Percentiles rank a stretch among this genome's conserved stretches.
These are phyloP conservation scores for Drosophila bunnanda DNA, from an alignment of 2,888 invertebrate species.

Conservation along the genomic window DNA sequence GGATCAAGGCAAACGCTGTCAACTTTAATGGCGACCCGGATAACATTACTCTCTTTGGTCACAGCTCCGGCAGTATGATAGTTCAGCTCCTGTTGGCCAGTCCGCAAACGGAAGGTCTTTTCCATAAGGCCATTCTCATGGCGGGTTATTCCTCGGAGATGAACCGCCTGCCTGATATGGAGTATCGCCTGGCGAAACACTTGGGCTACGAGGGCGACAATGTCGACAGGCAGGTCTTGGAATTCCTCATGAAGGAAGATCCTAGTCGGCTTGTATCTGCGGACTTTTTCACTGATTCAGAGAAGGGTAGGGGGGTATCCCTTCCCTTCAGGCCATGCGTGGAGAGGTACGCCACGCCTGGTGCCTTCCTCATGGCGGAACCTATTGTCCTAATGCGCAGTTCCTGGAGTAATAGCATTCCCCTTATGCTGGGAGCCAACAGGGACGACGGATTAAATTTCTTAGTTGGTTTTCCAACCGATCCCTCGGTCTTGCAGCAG, in stretches of 20 bases:
- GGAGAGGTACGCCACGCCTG: constrained; percentile 70
- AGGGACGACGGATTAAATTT: constrained; percentile 70
- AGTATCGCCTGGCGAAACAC: constrained; percentile 73
- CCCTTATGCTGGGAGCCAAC: constrained; percentile 78
- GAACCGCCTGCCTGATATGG: constrained; percentile 50
- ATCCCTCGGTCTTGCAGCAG: constrained; percentile 15
- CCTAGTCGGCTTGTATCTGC: constrained; percentile 49
- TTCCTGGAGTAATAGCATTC: constrained; percentile 81
- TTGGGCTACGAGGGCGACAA: constrained; percentile 79
- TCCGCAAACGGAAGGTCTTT: constrained; percentile 83
- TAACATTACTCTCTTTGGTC: constrained; percentile 85
- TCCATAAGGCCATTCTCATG: constrained; percentile 81
- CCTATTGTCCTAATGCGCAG: constrained; percentile 70
- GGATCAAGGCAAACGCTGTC: constrained; percentile 85
- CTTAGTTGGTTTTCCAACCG: not conserved
- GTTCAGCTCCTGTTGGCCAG: constrained; percentile 84
- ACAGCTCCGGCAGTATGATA: constrained; percentile 85
- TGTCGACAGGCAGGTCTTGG: constrained; percentile 60
- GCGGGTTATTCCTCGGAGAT: constrained; percentile 59
- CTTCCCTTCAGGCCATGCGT: constrained; percentile 70
- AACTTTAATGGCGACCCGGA: constrained; percentile 85
- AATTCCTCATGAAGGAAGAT: constrained; percentile 59
- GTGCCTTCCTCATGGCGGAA: constrained; percentile 67
- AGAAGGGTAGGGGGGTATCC: constrained; percentile 28
- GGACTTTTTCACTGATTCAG: constrained; percentile 51